Base-by-base conservation (phyloP, 2,113 vertebrate genomes). In the Chlorodrepanis virens region DNA sequence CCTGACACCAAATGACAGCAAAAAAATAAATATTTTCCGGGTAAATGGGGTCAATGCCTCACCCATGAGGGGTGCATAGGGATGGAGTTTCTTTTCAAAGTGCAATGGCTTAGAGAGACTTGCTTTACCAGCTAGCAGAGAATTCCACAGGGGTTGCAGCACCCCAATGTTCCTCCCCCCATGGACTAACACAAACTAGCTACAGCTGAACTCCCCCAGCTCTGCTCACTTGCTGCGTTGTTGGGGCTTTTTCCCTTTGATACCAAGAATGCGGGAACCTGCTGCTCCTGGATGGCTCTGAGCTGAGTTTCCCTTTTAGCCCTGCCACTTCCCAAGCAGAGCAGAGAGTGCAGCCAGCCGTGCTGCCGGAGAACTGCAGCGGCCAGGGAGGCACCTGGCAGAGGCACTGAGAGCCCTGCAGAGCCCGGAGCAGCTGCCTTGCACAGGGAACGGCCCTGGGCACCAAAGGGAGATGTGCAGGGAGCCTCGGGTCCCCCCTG, bases 381-480 rank as follows among this genome's bases (percentile, higher is more conserved):
- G 11, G 0, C 28, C 5, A 1, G 54, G 42, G 8, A 15, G 33
- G 21, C 0, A 0, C 53, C 29, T 5, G 72, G 72, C 61, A 54
- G 61, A n/a, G 60, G 27, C 22, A 11, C 60, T 5, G 63, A 64
- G 75, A 53, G 4, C 45, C 52, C 57, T 27, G 50, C 28, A 25
- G 35, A 15, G 25, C 39, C n/a, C 3, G 5, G 14, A 39, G 74
- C 44, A 21, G 52, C 47, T 2, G 11, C 9, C 25, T 6, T 1
- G 33, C 2, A 0, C 3, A 1, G n/a, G 49, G 24, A 37, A 57
- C 7, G n/a, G 67, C 22, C 0, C 0, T 10, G 35, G 39, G n/a
- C 39, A 50, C 42, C 14, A 53, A 57, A 6, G 15, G 35, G 57
- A n/a, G 10, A 9, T 21, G n/a, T 15, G 13, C 4, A 5, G 24